Evolutionary conservation across 1,140 invertebrate species (phyloP), one percentile per base, ranked within the genome.

Genomic region (Bombus balteatus): DNA sequence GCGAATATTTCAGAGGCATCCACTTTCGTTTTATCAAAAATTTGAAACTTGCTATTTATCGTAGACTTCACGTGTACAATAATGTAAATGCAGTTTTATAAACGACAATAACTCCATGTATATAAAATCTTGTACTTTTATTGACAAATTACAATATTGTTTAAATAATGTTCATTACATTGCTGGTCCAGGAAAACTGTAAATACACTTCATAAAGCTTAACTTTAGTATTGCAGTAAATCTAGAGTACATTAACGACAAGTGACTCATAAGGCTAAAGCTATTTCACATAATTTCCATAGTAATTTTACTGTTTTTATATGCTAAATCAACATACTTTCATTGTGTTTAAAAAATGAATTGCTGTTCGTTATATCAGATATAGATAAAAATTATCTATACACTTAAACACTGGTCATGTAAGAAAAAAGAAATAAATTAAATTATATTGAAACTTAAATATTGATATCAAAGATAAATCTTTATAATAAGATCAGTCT

Each of bases 401-500:
- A 62, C 15, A 39, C 39, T 65, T 22, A 13, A 53, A 83, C 73
- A 84, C 62, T 71, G 65, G 34, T 57, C 34, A 62, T 84, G 71
- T 47, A 41, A 84, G 65, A 79, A 80, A 41, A 28, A 37, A 47
- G 39, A 68, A 72, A n/a, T 84, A 84, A 79, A 72, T 79, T 72
- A 85, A 47, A 79, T 47, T 37, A 76, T 41, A 15, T 25, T 57
- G 32, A 62, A 85, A 80, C 41, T 53, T 73, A 85, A 80, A 57
- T 78, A 83, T 72, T 15, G 18, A 65, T 62, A 84, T 84, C 39
- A 80, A 85, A 75, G 62, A 2, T 53, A 57, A 81, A 13, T 22
- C 39, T 75, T 34, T 71, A 37, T 71, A 76, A 71, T 76, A 70
- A 83, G 79, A 83, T 86, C 79, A 81, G 81, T 86, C 78, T 86